phyloP scores from a whole-genome alignment of 2,797 vertebrate genomes.

The Cyprinodon diabolis region DNA sequence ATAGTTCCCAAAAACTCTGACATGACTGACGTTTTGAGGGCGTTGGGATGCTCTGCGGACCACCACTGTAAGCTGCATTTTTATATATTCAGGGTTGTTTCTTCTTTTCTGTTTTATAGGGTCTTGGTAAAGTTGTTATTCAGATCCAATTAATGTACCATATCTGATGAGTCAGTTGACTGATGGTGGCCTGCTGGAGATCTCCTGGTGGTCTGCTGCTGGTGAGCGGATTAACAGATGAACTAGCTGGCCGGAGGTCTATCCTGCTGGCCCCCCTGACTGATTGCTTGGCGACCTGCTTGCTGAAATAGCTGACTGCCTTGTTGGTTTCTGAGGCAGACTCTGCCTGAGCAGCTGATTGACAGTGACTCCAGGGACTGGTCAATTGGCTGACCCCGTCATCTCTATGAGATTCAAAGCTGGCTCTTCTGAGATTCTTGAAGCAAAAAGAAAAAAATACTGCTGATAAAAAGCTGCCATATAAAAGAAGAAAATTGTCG shows the following conservation, averaged over 20 bases:
- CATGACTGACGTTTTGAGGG: constrained; percentile 42
- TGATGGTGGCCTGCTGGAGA: constrained; percentile 14
- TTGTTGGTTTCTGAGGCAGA: constrained; percentile 20
- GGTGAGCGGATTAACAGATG: constrained; percentile 56
- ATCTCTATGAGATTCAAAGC: constrained; percentile 25
- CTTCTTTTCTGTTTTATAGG: neutral
- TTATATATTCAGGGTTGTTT: neutral
- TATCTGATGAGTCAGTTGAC: constrained; percentile 9
- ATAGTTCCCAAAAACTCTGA: constrained; percentile 40
- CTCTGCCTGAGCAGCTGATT: constrained; percentile 18
- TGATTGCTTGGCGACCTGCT: constrained; percentile 48
- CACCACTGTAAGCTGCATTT: neutral
- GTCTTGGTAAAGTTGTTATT: neutral
- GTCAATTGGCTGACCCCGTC: constrained; percentile 47
- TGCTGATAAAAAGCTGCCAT: neutral
- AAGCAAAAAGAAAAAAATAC: constrained; percentile 7
- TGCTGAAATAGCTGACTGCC: constrained; percentile 42
- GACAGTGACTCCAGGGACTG: constrained; percentile 44
- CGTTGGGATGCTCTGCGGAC: constrained; percentile 16
- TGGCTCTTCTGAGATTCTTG: constrained; percentile 22
- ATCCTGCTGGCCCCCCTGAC: constrained; percentile 27
- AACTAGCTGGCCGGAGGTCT: constrained; percentile 23
- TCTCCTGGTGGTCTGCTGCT: constrained; percentile 31
- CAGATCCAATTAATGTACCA: neutral
- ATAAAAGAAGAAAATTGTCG: neutral